Evolutionary conservation across 2,797 vertebrate species (phyloP).

Genomic region (Takifugu ocellatus): DNA sequence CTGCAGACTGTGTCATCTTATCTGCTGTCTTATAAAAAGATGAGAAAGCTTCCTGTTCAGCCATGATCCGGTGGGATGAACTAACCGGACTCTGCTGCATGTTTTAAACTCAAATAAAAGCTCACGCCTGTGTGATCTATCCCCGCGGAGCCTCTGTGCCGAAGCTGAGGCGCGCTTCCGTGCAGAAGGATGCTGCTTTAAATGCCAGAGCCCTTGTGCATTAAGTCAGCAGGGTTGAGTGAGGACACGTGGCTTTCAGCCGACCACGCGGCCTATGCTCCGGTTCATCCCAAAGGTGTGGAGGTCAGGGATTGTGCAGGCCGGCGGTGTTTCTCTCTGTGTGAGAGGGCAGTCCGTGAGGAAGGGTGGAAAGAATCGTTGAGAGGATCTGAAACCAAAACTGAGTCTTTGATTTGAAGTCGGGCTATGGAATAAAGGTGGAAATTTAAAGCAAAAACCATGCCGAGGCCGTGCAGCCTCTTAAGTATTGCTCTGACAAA

Average conservation of each 20-base stretch:
- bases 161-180: neutral
- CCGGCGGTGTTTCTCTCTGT: neutral
- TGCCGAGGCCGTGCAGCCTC: no score
- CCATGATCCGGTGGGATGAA: no score
- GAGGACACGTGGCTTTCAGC: neutral
- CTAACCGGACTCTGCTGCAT: no score
- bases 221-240: neutral
- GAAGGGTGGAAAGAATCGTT: no score
- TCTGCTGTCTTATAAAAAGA: no score
- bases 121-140: neutral
- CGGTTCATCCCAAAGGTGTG: neutral
- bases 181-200: neutral
- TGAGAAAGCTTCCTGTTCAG: no score
- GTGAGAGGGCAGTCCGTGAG: neutral
- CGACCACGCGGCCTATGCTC: neutral
- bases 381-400: no score
- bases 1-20: neutral
- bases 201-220: neutral
- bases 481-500: no score
- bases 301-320: neutral
- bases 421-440: no score
- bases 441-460: no score
- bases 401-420: no score
- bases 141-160: neutral
- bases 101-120: no score